phyloP scores from a whole-genome alignment of 2,797 vertebrate species.

The Enteromius mattozi region DNA sequence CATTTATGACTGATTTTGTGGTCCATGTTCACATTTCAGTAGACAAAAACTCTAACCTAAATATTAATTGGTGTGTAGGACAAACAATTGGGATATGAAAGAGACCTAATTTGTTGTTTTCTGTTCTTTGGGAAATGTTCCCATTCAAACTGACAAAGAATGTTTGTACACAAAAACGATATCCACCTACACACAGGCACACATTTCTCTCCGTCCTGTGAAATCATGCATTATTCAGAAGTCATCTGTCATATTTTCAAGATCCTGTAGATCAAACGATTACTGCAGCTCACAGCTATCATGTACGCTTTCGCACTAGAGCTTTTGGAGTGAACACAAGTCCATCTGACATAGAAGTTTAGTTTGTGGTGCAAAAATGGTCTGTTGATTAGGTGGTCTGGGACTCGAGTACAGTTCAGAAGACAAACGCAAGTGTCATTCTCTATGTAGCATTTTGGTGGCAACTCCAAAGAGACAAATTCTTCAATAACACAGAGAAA shows the following conservation, averaged over 20 bases:
- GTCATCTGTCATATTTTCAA: slow-evolving; percentile 24
- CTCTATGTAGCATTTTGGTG: neutral
- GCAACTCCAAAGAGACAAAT: neutral
- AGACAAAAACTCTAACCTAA: neutral
- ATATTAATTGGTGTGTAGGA: neutral
- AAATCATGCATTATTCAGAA: slow-evolving; percentile 26
- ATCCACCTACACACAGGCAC: slow-evolving; percentile 3
- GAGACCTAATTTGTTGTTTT: neutral
- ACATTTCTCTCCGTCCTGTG: slow-evolving; percentile 1
- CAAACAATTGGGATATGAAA: neutral
- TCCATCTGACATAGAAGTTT: slow-evolving; percentile 3
- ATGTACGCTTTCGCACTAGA: neutral
- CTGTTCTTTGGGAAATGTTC: neutral
- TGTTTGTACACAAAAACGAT: slow-evolving; percentile 20
- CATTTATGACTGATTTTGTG: no score
- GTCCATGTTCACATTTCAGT: no score
- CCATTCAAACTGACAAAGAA: slow-evolving; percentile 4
- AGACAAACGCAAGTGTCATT: neutral
- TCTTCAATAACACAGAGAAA: neutral
- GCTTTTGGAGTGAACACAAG: neutral
- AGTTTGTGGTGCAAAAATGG: neutral
- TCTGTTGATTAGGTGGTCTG: neutral
- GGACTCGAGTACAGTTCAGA: neutral
- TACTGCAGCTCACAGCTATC: neutral
- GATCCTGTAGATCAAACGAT: neutral